phyloP scores from a whole-genome alignment of 2,113 vertebrate species.

The Clupea harengus region DNA sequence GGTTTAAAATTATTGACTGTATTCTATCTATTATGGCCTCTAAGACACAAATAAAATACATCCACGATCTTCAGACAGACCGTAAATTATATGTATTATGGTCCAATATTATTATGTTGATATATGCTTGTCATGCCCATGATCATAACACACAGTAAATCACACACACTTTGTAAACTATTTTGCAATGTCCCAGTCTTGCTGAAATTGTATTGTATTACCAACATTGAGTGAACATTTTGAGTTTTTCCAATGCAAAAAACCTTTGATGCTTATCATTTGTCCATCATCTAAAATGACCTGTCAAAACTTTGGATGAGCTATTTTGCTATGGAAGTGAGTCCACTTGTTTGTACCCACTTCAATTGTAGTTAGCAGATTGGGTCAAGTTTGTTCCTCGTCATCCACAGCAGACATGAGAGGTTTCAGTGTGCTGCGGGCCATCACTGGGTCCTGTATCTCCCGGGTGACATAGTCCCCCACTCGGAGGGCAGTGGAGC shows the following conservation, averaged over 20 bases:
- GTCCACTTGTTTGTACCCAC: neutral
- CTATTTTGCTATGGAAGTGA: neutral
- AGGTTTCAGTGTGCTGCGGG: slow-evolving; percentile 24
- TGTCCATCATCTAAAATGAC: neutral
- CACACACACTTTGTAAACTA: neutral
- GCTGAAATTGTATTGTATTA: neutral
- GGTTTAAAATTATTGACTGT: neutral
- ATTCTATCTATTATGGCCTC: neutral
- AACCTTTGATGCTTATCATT: neutral
- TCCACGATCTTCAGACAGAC: neutral
- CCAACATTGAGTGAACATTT: neutral
- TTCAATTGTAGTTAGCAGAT: neutral
- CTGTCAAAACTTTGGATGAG: neutral
- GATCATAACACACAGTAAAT: neutral
- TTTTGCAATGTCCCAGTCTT: neutral
- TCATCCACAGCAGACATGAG: slow-evolving; percentile 28
- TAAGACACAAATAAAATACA: neutral
- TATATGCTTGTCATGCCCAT: neutral
- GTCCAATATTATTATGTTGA: neutral
- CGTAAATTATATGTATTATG: neutral
- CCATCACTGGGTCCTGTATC: slow-evolving; percentile 31
- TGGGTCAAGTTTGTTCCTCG: slow-evolving; percentile 5
- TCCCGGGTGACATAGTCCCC: slow-evolving; percentile 28
- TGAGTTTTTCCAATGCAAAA: neutral
- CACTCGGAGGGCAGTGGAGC: slow-evolving; percentile 42